Conservation (phyloP, 2,888 invertebrate species). For the Argyresthia albistria region DNA sequence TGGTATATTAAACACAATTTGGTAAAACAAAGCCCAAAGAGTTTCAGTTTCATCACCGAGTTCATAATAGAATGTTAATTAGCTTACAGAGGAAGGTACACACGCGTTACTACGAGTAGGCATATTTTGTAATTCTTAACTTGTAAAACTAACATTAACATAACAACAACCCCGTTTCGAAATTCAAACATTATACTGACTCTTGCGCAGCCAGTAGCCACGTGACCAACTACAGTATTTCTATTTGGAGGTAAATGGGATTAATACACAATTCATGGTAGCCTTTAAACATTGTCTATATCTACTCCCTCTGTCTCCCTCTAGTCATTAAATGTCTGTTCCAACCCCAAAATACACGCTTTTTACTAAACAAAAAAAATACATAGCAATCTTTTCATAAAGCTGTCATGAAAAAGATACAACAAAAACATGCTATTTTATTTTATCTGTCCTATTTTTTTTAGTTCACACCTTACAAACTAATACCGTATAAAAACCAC, state of each 20-base stretch:
- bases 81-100: slow-evolving; percentile 53
- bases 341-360: no score
- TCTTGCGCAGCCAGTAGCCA: background rate
- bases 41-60: slow-evolving; percentile 37
- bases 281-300: no score
- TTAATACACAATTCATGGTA: no score
- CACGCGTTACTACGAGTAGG: slow-evolving; percentile 53
- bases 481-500: background rate
- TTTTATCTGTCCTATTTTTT: background rate
- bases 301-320: no score
- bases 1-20: slow-evolving; percentile 69
- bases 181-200: slow-evolving; percentile 32
- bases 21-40: slow-evolving; percentile 64
- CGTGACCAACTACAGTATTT: background rate
- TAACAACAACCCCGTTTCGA: slow-evolving; percentile 59
- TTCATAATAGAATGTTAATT: slow-evolving; percentile 52
- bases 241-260: no score
- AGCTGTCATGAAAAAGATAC: slow-evolving; percentile 24
- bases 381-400: slow-evolving; percentile 3
- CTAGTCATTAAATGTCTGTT: no score
- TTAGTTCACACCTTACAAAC: background rate
- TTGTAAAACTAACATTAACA: slow-evolving; percentile 53
- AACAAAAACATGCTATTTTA: slow-evolving; percentile 1
- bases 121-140: slow-evolving; percentile 56
- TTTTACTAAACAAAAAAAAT: no score